Percentiles rank a stretch among this genome's conserved stretches.
Conservation (phyloP, 35 echinoderm and acorn worm genomes). For the Heliocidaris erythrogramma region DNA sequence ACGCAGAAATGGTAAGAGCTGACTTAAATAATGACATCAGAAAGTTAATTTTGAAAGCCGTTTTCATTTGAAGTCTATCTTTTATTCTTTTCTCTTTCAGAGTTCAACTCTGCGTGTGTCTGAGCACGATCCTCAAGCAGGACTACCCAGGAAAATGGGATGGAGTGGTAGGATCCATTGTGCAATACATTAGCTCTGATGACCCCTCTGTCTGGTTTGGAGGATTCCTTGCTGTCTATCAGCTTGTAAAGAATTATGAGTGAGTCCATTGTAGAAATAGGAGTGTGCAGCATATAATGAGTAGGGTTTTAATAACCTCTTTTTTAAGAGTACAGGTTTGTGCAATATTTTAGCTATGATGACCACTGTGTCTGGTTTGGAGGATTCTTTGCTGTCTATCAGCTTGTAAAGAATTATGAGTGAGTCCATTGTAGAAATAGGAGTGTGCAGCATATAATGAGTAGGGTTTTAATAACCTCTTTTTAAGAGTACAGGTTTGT, state of each 20-base stretch:
- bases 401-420: conserved; percentile 96
- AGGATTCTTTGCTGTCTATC: conserved; percentile 76
- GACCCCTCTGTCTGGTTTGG: conserved; percentile 77
- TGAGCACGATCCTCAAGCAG: conserved; percentile 82
- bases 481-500: background rate
- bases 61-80: background rate
- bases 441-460: background rate
- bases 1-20: background rate
- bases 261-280: conserved; percentile 57
- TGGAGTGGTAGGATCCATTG: conserved; percentile 63
- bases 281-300: background rate
- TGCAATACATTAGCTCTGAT: conserved; percentile 63
- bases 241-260: conserved; percentile 98
- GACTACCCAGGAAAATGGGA: conserved; percentile 94
- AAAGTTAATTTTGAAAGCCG: background rate
- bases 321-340: background rate
- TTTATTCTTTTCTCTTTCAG: conserved; percentile 45
- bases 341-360: conserved; percentile 58
- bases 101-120: conserved; percentile 92
- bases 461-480: too few relatives aligned
- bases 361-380: conserved; percentile 72
- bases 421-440: conserved; percentile 41
- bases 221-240: conserved; percentile 82
- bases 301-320: too few relatives aligned
- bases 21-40: background rate